Base-by-base conservation (phyloP, 2,888 invertebrate species). In the Synanthedon myopaeformis region DNA sequence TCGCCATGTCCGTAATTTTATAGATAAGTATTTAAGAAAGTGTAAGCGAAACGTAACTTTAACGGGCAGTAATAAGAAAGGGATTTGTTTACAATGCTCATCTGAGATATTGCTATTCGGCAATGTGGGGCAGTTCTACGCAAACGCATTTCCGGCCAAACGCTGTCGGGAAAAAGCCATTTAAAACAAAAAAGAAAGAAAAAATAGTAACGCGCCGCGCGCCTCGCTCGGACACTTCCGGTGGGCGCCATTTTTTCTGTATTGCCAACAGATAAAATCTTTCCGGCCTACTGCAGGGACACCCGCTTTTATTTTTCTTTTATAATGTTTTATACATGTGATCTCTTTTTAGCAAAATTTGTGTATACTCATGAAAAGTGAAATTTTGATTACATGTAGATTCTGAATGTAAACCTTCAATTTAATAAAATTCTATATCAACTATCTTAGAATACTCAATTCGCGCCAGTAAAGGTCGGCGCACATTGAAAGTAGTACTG, bases 211-310 rank as follows among this genome's bases (percentile, higher is more conserved):
- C 83, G 82, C 78, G 84, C 83, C 74, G 82, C 78, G 78, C 83
- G 80, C 82, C 79, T 67, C 69, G 82, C 79, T 87, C 83, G 87
- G 87, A 86, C 87, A 86, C 87, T 87, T 87, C 87, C 87, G 87
- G 87, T 87, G 86, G 86, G 82, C 87, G 85, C 87, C 84, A 86
- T 87, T 87, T 86, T 87, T 87, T 86, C 86, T 87, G 84, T 87
- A 87, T 86, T 85, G 86, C 84, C 82, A 86, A 82, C 86, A 84
- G 87, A 87, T 87, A 87, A 86, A 87, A 87, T 87, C 87, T 87
- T 87, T 87, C 86, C 85, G 81, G 79, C 82, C 84, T 85, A 84
- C 83, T 85, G 86, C 85, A 69, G 83, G 72, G 74, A 81, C 82
- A 76, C 75, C 76, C 76, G 79, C 72, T 77, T 76, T 79, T 79